These are phyloP conservation scores for Caenorhabditis plicata DNA, from an alignment of 2,888 invertebrate species.

Conservation along the genomic window DNA sequence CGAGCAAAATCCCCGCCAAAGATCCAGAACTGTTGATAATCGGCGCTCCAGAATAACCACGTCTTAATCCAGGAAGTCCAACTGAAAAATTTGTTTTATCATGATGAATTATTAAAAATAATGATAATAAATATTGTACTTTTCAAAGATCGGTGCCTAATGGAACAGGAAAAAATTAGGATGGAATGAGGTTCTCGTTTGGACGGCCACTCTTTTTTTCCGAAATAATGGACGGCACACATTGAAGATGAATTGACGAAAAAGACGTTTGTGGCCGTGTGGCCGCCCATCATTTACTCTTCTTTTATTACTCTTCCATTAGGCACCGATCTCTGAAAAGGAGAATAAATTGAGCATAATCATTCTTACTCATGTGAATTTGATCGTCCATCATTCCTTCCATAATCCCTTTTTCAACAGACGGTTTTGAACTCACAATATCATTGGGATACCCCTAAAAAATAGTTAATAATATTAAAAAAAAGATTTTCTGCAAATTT, in stretches of 20 bases:
- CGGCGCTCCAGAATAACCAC: slow-evolving; percentile 11
- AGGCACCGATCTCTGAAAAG: too few relatives aligned
- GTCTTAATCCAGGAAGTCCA: slow-evolving; percentile 4
- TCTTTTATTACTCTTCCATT: too few relatives aligned
- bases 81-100: slow-evolving; percentile 9
- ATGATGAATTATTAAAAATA: slow-evolving; percentile 8
- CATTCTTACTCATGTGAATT: slow-evolving; percentile 2
- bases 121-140: slow-evolving; percentile 8
- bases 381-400: slow-evolving; percentile 4
- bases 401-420: slow-evolving; percentile 3
- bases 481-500: slow-evolving; percentile 2
- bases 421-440: slow-evolving; percentile 5
- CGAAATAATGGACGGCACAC: too few relatives aligned
- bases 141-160: too few relatives aligned
- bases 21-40: slow-evolving; percentile 3
- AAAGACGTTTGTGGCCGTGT: too few relatives aligned
- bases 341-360: slow-evolving; percentile 7
- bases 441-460: slow-evolving; percentile 5
- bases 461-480: slow-evolving; percentile 4
- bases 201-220: too few relatives aligned
- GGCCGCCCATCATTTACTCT: too few relatives aligned
- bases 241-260: too few relatives aligned
- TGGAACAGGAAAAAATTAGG: too few relatives aligned
- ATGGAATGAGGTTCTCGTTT: too few relatives aligned
- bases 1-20: slow-evolving; percentile 9